phyloP scores from a whole-genome alignment of 2,113 vertebrate genomes.

The Motacilla tschutschensis region DNA sequence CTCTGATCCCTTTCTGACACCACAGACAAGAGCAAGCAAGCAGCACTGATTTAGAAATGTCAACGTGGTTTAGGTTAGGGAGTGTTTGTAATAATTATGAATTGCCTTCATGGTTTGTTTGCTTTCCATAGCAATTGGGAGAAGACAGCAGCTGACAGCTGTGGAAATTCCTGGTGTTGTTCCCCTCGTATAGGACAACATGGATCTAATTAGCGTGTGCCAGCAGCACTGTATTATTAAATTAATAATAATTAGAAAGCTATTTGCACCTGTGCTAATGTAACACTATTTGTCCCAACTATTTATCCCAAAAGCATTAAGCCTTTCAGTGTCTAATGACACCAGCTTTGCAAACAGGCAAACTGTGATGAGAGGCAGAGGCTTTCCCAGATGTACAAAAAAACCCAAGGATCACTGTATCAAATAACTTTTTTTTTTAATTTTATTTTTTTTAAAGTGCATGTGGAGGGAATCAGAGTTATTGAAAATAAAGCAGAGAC shows the following conservation, averaged over 20 bases:
- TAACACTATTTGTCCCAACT: background rate
- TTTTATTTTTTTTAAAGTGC: background rate
- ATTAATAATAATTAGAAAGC: slow-evolving; percentile 37
- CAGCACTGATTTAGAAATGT: slow-evolving; percentile 23
- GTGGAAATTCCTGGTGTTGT: slow-evolving; percentile 13
- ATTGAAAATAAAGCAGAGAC: background rate
- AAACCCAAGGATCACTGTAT: background rate
- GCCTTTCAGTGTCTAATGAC: background rate
- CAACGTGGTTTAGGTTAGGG: slow-evolving; percentile 56
- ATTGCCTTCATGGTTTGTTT: slow-evolving; percentile 60
- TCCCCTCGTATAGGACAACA: background rate
- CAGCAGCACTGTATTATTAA: slow-evolving; percentile 6
- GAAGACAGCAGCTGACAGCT: slow-evolving; percentile 57
- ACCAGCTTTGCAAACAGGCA: background rate
- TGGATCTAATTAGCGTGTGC: slow-evolving; percentile 27
- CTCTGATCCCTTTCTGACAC: slow-evolving; percentile 17
- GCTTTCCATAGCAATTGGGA: slow-evolving; percentile 43
- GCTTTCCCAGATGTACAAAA: background rate
- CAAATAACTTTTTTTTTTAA: background rate
- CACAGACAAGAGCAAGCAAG: slow-evolving; percentile 17
- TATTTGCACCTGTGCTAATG: slow-evolving; percentile 52
- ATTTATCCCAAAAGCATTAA: background rate
- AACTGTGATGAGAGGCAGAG: fast-evolving
- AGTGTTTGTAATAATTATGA: slow-evolving; percentile 58
- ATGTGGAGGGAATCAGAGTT: background rate